Evolutionary conservation across 2,113 vertebrate species (phyloP), one percentile per base, ranked within the genome.

Genomic region (Megaleporinus macrocephalus): DNA sequence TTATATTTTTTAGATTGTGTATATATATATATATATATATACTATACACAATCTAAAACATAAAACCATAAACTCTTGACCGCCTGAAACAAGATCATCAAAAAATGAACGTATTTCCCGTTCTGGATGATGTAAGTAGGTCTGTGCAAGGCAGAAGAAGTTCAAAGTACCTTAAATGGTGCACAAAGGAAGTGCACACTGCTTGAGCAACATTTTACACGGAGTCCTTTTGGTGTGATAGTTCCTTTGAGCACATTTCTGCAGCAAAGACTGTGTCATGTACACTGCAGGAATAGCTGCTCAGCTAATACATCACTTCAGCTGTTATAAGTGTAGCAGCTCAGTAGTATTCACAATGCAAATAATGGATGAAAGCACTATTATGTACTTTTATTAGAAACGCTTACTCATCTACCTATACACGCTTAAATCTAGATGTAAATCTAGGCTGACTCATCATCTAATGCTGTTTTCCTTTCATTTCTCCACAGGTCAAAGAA

Each of bases 401-500:
- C 29, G n/a, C 24, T 41, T 44, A 36, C 16, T 79, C 15, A 78
- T 78, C 76, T 53, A 3, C 51, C 22, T 27, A 33, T 33, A 51
- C 62, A 68, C 53, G 65, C 57, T 41, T 79, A 71, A 53, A 78
- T 59, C 29, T 75, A 24, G 24, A 55, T 68, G 30, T n/a, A n/a
- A n/a, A n/a, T n/a, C 63, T 68, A 69, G 51, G 10, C 49, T 73
- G 73, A 18, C 51, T 78, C 33, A 18, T 68, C 76, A 12, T 73
- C 26, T 76, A 49, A 20, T 9, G 27, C 69, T 41, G 76, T 81
- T 73, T 74, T 86, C 0, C 75, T 71, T 71, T 81, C 41, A 55
- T 81, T 20, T 65, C 0, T 85, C 88, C 88, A 29, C 83, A 92
- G 92, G 82, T 87, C 27, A 59, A 77, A 69, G 59, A 51, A 87